Evolutionary conservation across 64 coral and sea anemone genomes (phyloP).

Genomic region (Anthopleura sola): DNA sequence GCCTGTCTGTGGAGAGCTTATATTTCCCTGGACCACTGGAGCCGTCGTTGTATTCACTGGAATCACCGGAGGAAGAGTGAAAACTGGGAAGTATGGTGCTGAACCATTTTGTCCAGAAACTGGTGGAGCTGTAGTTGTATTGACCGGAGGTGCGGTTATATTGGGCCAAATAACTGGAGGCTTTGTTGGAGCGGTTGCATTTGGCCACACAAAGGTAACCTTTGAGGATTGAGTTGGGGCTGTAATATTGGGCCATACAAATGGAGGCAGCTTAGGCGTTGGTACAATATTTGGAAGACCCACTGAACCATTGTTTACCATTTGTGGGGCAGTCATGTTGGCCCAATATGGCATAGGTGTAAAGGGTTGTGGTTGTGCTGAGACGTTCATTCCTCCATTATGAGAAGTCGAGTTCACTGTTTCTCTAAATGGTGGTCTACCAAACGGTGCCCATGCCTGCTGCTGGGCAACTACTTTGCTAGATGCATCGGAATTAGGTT

Average conservation of each 20-base stretch:
- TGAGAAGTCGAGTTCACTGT: background rate
- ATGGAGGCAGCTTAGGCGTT: background rate
- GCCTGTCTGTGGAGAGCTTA: background rate
- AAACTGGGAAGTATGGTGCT: background rate
- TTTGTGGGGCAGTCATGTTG: background rate
- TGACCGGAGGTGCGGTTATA: background rate
- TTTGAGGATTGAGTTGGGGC: background rate
- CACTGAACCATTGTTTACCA: background rate
- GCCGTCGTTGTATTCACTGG: background rate
- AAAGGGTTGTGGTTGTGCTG: background rate
- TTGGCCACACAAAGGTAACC: background rate
- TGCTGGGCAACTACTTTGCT: background rate
- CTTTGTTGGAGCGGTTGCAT: background rate
- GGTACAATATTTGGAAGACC: background rate
- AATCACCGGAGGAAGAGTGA: background rate
- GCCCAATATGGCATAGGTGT: background rate
- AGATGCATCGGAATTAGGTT: background rate
- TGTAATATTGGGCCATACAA: background rate
- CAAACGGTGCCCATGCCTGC: background rate
- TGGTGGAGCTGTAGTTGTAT: background rate
- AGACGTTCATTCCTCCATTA: background rate
- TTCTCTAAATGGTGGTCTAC: background rate
- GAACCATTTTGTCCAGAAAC: background rate
- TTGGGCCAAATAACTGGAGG: background rate
- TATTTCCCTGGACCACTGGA: background rate